Percentiles rank a stretch among this genome's conserved stretches.
phyloP scores from a whole-genome alignment of 2,797 vertebrate species.

The Australoheros facetus region DNA sequence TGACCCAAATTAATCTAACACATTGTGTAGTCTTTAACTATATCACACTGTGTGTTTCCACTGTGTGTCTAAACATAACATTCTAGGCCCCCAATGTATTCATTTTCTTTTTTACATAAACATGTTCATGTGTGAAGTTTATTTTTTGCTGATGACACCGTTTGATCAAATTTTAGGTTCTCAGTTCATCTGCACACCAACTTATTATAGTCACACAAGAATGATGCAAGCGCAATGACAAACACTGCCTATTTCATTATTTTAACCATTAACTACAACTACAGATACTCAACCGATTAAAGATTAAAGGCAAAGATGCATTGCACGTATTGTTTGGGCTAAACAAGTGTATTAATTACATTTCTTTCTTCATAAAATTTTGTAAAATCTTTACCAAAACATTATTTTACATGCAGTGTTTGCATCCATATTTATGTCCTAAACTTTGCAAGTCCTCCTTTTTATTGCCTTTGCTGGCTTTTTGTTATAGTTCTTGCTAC shows the following conservation, averaged over 20 bases:
- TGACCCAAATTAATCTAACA: not conserved
- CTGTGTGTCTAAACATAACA: not conserved
- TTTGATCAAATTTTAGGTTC: not conserved
- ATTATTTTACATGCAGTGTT: not conserved
- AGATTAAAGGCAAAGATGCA: not conserved
- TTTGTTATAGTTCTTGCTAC: not conserved
- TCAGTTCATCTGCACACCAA: not conserved
- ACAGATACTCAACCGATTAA: too few species aligned
- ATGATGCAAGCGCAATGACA: not conserved
- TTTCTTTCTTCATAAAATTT: not conserved
- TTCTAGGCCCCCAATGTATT: not conserved
- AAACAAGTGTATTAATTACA: not conserved
- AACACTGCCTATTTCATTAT: too few species aligned
- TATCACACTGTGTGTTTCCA: not conserved
- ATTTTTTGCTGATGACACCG: conserved; percentile 2
- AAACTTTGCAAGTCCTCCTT: not conserved
- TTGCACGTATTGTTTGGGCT: not conserved
- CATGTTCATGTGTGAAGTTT: too few species aligned
- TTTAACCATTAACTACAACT: too few species aligned
- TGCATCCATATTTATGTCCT: not conserved
- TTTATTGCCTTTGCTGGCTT: not conserved
- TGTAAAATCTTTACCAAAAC: not conserved
- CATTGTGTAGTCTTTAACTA: not conserved
- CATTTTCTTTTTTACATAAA: too few species aligned
- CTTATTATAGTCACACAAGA: not conserved